phyloP scores from a whole-genome alignment of 2,113 vertebrate genomes.

The Varanus komodoensis region DNA sequence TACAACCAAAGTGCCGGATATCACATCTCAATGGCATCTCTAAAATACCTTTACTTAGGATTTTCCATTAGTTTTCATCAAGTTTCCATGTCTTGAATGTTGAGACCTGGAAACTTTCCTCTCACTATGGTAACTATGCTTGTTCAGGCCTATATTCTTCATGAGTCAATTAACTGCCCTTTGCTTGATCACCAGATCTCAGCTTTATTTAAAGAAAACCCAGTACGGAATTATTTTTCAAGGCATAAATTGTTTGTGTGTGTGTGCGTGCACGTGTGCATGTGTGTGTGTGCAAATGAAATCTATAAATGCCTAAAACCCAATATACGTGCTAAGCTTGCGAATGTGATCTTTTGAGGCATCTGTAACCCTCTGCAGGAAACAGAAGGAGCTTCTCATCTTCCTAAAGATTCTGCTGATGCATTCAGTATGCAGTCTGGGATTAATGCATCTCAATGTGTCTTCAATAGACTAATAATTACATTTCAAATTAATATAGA shows the following conservation, averaged over 20 bases:
- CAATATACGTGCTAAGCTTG: slow-evolving; percentile 46
- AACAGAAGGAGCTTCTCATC: slow-evolving; percentile 45
- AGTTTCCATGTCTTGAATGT: slow-evolving; percentile 5
- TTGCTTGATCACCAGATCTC: slow-evolving; percentile 2
- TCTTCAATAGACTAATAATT: slow-evolving; percentile 17
- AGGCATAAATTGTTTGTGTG: background rate
- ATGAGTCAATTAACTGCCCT: slow-evolving; percentile 42
- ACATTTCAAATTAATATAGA: background rate
- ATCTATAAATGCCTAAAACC: slow-evolving; percentile 1
- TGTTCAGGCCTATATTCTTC: background rate
- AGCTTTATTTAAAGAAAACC: slow-evolving; percentile 25
- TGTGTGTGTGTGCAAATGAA: background rate
- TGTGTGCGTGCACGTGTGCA: background rate
- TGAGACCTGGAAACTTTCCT: slow-evolving; percentile 33
- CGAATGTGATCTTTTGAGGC: slow-evolving; percentile 35
- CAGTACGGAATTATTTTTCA: slow-evolving; percentile 23
- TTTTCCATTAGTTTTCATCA: slow-evolving; percentile 40
- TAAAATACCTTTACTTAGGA: background rate
- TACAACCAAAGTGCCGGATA: background rate
- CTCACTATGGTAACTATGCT: background rate
- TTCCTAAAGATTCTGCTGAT: slow-evolving; percentile 41
- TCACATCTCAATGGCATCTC: background rate
- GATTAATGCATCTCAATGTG: slow-evolving; percentile 1
- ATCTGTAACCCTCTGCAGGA: slow-evolving; percentile 2
- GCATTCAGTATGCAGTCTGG: background rate